Percentiles rank a stretch among this genome's conserved stretches.
These are phyloP conservation scores for Oncorhynchus tshawytscha DNA, from an alignment of 2,113 vertebrate species.

Conservation along the genomic window DNA sequence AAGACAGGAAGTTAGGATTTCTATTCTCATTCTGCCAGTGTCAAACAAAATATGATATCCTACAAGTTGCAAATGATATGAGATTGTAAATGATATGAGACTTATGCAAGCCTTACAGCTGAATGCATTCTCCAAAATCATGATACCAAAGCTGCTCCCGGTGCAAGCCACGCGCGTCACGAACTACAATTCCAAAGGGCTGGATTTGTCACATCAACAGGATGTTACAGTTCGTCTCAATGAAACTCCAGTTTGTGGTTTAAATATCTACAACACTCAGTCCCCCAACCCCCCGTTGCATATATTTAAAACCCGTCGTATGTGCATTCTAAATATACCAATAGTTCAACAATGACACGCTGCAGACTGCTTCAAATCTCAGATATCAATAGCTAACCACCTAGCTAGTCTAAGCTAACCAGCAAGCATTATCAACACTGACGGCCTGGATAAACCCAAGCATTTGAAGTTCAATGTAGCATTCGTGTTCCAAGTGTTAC, in stretches of 20 bases:
- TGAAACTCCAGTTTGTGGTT: not conserved
- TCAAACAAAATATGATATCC: no score
- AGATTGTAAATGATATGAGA: no score
- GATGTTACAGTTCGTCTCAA: not conserved
- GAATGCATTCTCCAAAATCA: no score
- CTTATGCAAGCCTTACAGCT: no score
- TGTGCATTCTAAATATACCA: not conserved
- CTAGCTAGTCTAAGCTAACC: slow-evolving; percentile 61
- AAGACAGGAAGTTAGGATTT: no score
- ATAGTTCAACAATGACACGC: slow-evolving; percentile 13
- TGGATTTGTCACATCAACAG: no score
- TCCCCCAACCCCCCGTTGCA: not conserved
- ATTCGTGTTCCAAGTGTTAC: slow-evolving; percentile 4
- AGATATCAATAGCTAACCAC: not conserved
- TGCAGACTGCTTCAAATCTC: slow-evolving; percentile 30
- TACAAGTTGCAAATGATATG: no score
- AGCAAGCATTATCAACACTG: slow-evolving; percentile 61
- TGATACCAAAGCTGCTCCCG: no score
- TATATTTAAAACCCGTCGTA: not conserved
- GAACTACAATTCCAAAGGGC: no score
- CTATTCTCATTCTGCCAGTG: no score
- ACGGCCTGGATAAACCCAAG: slow-evolving; percentile 64
- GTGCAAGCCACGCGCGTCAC: no score
- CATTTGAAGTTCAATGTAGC: slow-evolving; percentile 11
- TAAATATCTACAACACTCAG: not conserved